Conservation (phyloP, 2,888 invertebrate genomes). For the Ramazzottius varieornatus region DNA sequence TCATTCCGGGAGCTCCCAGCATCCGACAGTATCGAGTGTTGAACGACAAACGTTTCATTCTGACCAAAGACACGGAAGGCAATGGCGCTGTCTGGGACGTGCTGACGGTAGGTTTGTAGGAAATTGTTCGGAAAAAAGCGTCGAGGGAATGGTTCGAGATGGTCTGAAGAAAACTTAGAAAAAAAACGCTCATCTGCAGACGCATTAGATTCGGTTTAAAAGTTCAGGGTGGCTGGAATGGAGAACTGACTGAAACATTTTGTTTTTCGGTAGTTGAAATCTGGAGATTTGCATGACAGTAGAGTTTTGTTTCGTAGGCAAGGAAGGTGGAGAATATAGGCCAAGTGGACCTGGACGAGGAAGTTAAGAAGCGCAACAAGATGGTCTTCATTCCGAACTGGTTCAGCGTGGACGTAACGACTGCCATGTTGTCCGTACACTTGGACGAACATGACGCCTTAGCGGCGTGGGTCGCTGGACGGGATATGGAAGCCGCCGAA, state of each 20-base stretch:
- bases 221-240: background rate
- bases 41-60: constrained; percentile 79
- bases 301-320: constrained; percentile 30
- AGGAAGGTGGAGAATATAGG: constrained; percentile 69
- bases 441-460: constrained; percentile 93
- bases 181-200: too few relatives aligned
- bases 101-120: constrained; percentile 36
- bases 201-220: background rate
- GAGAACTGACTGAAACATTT: background rate
- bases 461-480: constrained; percentile 48
- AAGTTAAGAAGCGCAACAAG: constrained; percentile 65
- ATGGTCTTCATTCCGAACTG: constrained; percentile 90
- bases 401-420: constrained; percentile 96
- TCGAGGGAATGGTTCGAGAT: too few relatives aligned
- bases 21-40: constrained; percentile 70
- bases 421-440: constrained; percentile 92
- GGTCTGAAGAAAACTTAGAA: too few relatives aligned
- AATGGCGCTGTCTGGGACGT: constrained; percentile 80
- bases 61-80: constrained; percentile 77
- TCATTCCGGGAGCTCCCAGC: constrained; percentile 62
- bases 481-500: background rate
- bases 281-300: background rate
- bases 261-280: background rate
- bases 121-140: background rate
- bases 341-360: constrained; percentile 64